Evolutionary conservation across 2,113 vertebrate genomes (phyloP).

Genomic region (Gnathonemus echidnorhynchus): DNA sequence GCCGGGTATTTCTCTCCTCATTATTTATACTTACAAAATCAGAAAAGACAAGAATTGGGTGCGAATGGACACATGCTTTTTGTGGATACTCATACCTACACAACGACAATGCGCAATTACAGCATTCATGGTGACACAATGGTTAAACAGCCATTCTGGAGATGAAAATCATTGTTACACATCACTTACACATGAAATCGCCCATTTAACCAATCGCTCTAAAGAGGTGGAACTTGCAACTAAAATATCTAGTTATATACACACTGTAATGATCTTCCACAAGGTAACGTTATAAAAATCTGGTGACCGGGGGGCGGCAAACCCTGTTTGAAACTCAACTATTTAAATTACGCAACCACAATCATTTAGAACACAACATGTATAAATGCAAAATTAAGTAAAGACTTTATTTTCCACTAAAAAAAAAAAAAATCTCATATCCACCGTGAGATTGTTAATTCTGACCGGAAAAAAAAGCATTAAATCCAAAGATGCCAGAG

Average conservation of each 20-base stretch:
- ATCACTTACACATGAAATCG: too few species aligned
- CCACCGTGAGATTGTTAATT: not conserved
- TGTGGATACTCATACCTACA: not conserved
- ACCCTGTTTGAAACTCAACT: not conserved
- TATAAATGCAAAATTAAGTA: not conserved
- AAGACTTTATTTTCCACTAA: constrained; percentile 4
- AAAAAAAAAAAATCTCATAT: not conserved
- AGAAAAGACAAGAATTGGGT: not conserved
- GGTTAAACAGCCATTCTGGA: not conserved
- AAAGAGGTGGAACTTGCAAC: not conserved
- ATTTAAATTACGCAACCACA: not conserved
- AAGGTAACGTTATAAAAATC: not conserved
- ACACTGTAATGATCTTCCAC: not conserved
- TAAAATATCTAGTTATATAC: too few species aligned
- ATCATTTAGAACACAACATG: not conserved
- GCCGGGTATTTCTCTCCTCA: not conserved
- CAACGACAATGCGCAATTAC: not conserved
- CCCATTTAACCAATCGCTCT: not conserved
- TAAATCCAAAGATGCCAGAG: not conserved
- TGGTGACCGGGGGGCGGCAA: not conserved
- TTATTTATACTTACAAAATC: not conserved
- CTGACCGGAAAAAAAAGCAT: not conserved
- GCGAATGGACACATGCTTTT: not conserved
- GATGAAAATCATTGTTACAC: not conserved
- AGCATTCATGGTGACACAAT: not conserved